Conservation (phyloP, 2,888 invertebrate species). For the Sinhomidia bicolor region DNA sequence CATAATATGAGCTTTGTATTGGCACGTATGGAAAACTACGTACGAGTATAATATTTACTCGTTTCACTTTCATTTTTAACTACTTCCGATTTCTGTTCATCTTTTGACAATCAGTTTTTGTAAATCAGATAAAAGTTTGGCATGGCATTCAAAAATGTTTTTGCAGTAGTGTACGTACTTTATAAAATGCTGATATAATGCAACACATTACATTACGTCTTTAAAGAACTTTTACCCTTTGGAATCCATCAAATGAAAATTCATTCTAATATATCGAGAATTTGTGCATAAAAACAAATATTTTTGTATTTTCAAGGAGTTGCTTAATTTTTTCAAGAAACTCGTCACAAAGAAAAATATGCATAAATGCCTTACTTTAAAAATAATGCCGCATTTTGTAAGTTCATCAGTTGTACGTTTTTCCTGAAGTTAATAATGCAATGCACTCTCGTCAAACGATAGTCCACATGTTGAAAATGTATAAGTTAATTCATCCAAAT, state of each 20-base stretch:
- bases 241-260: too few relatives aligned
- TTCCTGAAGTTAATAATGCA: neutral
- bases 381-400: neutral
- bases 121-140: slow-evolving; percentile 59
- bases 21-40: too few relatives aligned
- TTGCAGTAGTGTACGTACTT: too few relatives aligned
- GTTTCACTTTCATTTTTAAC: neutral
- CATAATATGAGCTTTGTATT: too few relatives aligned
- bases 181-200: too few relatives aligned
- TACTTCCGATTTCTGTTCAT: neutral
- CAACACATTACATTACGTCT: too few relatives aligned
- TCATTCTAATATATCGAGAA: too few relatives aligned
- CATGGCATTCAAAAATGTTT: neutral
- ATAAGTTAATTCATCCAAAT: slow-evolving; percentile 25
- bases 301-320: too few relatives aligned
- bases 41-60: neutral
- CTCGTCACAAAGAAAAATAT: neutral
- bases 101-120: slow-evolving; percentile 21
- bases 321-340: too few relatives aligned
- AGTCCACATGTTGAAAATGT: slow-evolving; percentile 35
- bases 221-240: too few relatives aligned
- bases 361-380: neutral
- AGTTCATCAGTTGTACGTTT: neutral
- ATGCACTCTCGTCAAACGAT: neutral
- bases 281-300: too few relatives aligned